Conservation (phyloP, 2,888 invertebrate genomes). For the Thera britannica region DNA sequence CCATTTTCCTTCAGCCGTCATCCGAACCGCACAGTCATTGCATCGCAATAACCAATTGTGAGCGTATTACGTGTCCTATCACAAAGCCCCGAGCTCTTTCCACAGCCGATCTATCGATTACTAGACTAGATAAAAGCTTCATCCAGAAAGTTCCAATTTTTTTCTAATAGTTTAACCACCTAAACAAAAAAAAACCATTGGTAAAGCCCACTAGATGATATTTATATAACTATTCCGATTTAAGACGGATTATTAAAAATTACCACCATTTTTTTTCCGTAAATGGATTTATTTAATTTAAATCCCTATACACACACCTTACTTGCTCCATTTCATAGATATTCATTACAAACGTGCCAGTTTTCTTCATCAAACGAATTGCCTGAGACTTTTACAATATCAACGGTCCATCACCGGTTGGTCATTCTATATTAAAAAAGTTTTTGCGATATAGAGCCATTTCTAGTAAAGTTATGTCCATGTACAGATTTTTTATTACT, state of each 20-base stretch:
- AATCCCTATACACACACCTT: no score
- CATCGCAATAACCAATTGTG: constrained; percentile 85
- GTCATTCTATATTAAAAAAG: neutral
- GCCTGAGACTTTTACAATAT: no score
- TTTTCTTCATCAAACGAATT: no score
- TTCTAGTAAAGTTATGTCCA: constrained; percentile 52
- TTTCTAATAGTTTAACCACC: neutral
- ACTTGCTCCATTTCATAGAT: no score
- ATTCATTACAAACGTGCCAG: no score
- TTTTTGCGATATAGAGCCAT: constrained; percentile 21
- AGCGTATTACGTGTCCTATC: constrained; percentile 81
- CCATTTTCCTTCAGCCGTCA: constrained; percentile 61
- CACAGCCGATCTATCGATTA: constrained; percentile 43
- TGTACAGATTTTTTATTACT: constrained; percentile 79
- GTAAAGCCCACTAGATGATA: no score
- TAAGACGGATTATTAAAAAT: no score
- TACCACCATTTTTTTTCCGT: no score
- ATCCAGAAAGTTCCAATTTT: neutral
- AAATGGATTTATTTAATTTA: no score
- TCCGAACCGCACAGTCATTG: constrained; percentile 81
- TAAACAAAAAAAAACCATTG: no score
- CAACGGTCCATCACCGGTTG: no score
- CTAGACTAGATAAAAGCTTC: constrained; percentile 49
- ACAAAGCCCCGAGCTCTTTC: constrained; percentile 75
- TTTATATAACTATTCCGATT: no score